A percentile compares a stretch with the other conserved stretches of the same genome.
phyloP scores from a whole-genome alignment of 2,113 vertebrate genomes.

The Manacus vitellinus region DNA sequence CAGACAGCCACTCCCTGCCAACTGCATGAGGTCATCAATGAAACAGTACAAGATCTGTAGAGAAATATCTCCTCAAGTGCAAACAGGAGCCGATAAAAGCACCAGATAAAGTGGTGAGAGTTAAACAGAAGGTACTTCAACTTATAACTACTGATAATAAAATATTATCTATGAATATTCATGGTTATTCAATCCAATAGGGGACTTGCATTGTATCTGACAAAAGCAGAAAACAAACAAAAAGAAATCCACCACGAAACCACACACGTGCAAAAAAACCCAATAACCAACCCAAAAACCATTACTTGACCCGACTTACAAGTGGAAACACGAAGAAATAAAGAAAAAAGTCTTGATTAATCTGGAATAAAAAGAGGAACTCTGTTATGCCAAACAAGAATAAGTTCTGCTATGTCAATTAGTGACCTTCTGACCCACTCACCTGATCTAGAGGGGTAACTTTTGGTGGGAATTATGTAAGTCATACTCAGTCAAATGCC shows the following conservation, averaged over 20 bases:
- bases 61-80: not conserved
- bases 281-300: not conserved
- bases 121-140: not conserved
- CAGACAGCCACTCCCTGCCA: slow-evolving; percentile 59
- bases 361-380: not conserved
- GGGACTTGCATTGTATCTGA: not conserved
- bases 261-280: rapidly evolving
- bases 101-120: not conserved
- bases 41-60: not conserved
- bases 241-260: not conserved
- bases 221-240: not conserved
- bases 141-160: not conserved
- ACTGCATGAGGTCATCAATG: slow-evolving; percentile 54
- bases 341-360: not conserved
- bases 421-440: not conserved
- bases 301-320: not conserved
- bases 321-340: not conserved
- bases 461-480: not conserved
- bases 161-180: not conserved
- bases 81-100: not conserved
- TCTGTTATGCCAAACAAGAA: not conserved
- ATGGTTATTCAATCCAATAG: not conserved
- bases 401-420: not conserved
- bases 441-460: not conserved
- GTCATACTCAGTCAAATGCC: not conserved